These are phyloP conservation scores for Columbina picui DNA, from an alignment of 2,113 vertebrate species.

Conservation along the genomic window DNA sequence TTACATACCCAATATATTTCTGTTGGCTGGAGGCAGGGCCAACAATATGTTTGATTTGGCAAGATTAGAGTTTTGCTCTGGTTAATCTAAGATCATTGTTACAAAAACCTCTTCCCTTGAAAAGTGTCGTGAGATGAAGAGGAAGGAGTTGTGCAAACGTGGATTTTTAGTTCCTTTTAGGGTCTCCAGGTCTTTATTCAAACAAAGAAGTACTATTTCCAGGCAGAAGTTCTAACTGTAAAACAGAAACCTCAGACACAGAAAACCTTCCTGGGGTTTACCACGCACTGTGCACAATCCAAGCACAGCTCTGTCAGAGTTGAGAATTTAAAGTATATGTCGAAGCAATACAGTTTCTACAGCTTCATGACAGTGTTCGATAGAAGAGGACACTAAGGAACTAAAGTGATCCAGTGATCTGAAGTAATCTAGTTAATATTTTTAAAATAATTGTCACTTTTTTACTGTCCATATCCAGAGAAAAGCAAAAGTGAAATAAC, in stretches of 20 bases:
- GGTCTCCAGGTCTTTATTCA: not conserved
- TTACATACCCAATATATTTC: not conserved
- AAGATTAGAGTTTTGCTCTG: not conserved
- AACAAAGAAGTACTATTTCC: not conserved
- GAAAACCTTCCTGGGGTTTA: not conserved
- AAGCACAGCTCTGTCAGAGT: not conserved
- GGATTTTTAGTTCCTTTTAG: not conserved
- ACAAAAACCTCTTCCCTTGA: not conserved
- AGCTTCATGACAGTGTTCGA: not conserved
- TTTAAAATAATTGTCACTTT: not conserved
- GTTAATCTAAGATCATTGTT: not conserved
- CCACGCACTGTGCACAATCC: not conserved
- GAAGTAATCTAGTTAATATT: too few relatives aligned
- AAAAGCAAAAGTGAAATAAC: not conserved
- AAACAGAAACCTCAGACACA: not conserved
- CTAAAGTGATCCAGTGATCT: not conserved
- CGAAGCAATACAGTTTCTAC: not conserved
- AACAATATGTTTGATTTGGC: not conserved
- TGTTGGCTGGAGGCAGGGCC: not conserved
- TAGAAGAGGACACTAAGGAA: not conserved
- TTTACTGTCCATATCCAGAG: not conserved
- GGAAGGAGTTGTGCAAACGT: not conserved
- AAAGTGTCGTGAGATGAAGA: not conserved
- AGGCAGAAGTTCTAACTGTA: not conserved
- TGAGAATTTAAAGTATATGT: not conserved